A percentile compares a stretch with the other conserved stretches of the same genome.
Conservation (phyloP, 2,888 invertebrate genomes). For the Phragmatobia fuliginosa region DNA sequence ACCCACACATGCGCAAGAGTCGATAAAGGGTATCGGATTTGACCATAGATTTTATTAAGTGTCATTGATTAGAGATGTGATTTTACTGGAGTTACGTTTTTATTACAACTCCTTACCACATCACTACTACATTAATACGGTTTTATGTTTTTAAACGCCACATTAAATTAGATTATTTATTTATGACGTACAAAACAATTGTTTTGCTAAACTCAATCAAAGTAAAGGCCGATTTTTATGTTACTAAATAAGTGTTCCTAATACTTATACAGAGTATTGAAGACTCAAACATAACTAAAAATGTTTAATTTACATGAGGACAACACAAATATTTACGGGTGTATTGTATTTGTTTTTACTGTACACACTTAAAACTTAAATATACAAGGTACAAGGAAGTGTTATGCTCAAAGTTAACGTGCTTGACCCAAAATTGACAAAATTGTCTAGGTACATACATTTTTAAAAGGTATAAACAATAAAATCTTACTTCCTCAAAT, state of each 20-base stretch:
- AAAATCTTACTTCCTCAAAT: neutral
- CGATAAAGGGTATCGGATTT: constrained; percentile 60
- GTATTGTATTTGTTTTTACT: too few relatives aligned
- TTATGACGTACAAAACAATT: neutral
- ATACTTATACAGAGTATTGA: too few relatives aligned
- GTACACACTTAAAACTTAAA: too few relatives aligned
- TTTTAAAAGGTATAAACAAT: neutral
- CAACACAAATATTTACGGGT: neutral
- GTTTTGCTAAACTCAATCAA: neutral
- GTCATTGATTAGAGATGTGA: constrained; percentile 59
- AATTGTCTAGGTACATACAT: too few relatives aligned
- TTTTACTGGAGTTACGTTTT: constrained; percentile 31
- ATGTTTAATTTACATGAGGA: neutral
- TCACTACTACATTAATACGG: neutral
- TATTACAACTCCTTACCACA: neutral
- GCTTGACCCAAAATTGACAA: too few relatives aligned
- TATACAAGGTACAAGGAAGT: too few relatives aligned
- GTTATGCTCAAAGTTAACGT: too few relatives aligned
- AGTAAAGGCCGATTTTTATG: neutral
- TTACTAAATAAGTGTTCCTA: neutral
- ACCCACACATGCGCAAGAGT: constrained; percentile 56
- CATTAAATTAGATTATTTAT: neutral
- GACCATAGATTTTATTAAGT: constrained; percentile 61
- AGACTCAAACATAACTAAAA: neutral
- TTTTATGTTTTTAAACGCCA: neutral